Base-by-base conservation (phyloP, 37 sponge, comb jelly and placozoan species). In the Trichoplax adhaerens region DNA sequence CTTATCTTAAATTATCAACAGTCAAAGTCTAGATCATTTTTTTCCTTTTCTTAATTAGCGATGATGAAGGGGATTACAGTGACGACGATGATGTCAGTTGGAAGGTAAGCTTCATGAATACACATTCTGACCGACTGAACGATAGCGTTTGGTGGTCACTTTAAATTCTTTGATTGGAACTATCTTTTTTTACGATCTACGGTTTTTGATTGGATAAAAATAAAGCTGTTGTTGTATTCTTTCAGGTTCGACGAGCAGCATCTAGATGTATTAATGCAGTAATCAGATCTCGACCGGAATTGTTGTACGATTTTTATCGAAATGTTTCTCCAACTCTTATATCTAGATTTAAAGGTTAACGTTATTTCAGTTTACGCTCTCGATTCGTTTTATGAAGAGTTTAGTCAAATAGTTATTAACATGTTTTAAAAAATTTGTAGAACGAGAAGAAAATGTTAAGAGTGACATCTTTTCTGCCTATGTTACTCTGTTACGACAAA, bases 61-160 rank as follows among this genome's bases (percentile, higher is more conserved):
- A 89, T 59, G 81, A 86, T 12, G 91, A 95, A 51, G 96, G 90
- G 76, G 91, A 91, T 62, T 95, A 95, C 80, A 87, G 88, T 73
- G 97, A 95, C 82, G 97, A 95, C 68, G 97, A 95, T 72, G 97
- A 95, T 73, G 82, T 95, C 53, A 95, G 97, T 64, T 95, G 97
- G 97, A 95, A 95, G 72, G 97, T 60, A 10, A n/a, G 10, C 10
- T 60, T 12, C 29, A 29, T 29, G 29, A 29, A 29, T 29, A 29
- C 29, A 29, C 29, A 29, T 29, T 29, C 29, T 29, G 29, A 29
- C 29, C 29, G 29, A 29, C 29, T 29, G 29, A 29, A 29, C 29
- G 29, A 29, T 29, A 29, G 29, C 12, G 62, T 60, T 60, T 60
- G 62, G 10, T 60, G 10, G 62, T 60, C 62, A 60, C 12, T 60